Conservation (phyloP, 2,797 vertebrate genomes). For the Pipistrellus nathusii region DNA sequence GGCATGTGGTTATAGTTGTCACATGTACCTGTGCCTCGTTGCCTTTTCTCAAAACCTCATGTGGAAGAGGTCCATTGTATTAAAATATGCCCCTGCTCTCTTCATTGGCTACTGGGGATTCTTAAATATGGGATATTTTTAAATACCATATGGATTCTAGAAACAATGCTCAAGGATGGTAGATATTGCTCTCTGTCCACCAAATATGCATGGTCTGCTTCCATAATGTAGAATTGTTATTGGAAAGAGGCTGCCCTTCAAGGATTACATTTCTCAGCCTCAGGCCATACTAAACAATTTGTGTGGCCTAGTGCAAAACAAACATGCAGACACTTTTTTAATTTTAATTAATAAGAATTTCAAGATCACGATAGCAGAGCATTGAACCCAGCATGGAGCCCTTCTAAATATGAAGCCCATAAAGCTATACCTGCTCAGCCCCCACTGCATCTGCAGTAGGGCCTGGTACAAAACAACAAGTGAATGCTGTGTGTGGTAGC, state of each 20-base stretch:
- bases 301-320: neutral
- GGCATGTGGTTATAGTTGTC: neutral
- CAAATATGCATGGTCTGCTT: neutral
- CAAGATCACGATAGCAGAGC: neutral
- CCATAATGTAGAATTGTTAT: neutral
- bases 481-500: neutral
- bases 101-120: neutral
- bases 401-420: neutral
- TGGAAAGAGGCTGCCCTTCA: neutral
- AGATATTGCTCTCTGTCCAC: neutral
- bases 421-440: neutral
- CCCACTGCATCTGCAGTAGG: neutral
- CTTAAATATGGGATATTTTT: neutral
- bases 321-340: neutral
- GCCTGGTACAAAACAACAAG: neutral
- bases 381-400: neutral
- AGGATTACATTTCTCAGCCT: neutral
- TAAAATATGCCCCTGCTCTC: neutral
- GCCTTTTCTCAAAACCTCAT: neutral
- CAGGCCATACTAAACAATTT: neutral
- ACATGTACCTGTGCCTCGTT: neutral
- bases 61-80: neutral
- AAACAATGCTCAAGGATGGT: neutral
- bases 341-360: slow-evolving; percentile 1
- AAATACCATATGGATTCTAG: neutral